phyloP scores from a whole-genome alignment of 37 sponge, comb jelly and placozoan species.

The Theonella swinhoei region DNA sequence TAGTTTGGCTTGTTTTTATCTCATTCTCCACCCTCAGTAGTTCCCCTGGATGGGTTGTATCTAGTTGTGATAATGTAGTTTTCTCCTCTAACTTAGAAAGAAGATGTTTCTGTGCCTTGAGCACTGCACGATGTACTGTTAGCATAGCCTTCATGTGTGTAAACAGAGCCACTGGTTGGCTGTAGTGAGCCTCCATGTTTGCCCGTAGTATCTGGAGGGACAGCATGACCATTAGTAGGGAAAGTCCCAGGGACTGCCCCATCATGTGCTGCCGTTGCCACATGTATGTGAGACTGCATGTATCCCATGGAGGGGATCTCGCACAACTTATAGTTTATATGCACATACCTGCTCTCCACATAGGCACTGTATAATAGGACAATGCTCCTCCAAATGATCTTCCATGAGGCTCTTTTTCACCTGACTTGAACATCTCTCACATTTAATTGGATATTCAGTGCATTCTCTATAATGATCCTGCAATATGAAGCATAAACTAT shows the following conservation, averaged over 20 bases:
- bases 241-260: slow-evolving; percentile 7
- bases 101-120: background rate
- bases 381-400: background rate
- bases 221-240: background rate
- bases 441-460: slow-evolving; percentile 6
- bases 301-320: background rate
- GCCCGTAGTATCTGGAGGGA: background rate
- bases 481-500: too few relatives aligned
- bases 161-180: background rate
- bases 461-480: slow-evolving; percentile 49
- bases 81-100: background rate
- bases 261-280: too few relatives aligned
- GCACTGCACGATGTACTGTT: too few relatives aligned
- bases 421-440: slow-evolving; percentile 11
- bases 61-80: background rate
- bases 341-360: slow-evolving; percentile 40
- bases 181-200: background rate
- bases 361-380: slow-evolving; percentile 3
- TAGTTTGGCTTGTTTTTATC: background rate
- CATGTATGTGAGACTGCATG: too few relatives aligned
- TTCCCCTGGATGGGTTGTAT: background rate
- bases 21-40: background rate
- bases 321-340: background rate
- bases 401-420: slow-evolving; percentile 5
- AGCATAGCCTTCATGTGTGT: background rate